Evolutionary conservation across 2,113 vertebrate genomes (phyloP), one percentile per base, ranked within the genome.

Genomic region (Taxidea taxus): DNA sequence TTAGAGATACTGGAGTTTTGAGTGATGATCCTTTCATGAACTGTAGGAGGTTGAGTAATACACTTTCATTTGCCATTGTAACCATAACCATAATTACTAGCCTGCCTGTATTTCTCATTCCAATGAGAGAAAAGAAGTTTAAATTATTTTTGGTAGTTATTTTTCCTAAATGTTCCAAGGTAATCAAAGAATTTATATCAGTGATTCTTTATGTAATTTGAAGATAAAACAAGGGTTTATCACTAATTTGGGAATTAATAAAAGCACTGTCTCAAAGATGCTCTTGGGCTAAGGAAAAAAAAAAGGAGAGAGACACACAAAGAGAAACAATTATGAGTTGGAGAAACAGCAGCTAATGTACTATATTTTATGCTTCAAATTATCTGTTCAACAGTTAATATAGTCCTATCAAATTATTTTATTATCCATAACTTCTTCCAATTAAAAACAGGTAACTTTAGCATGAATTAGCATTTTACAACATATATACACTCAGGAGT

Each of bases 1-100:
- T 84, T 94, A 84, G 96, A 91, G 27, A n/a, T 39, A 62, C 91
- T 62, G 37, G 34, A 91, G 42, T 84, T 96, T 44, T 95, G 88
- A 95, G 9, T 44, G 83, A 96, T 64, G 54, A 91, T 82, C 4
- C 83, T 70, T 54, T 82, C 47, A 58, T 51, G 80, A 70, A 31
- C 27, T 87, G 62, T 34, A 82, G 42, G 39, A 91, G 23, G 20
- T 13, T 82, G 85, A 82, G 18, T 72, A 68, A 86, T 66, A 92
- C 5, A 88, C 15, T 81, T 95, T 90, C 49, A 72, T 95, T 94
- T 90, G 72, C 70, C 39, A 49, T 21, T 75, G 11, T 72, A 92
- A 92, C 20, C 11, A 21, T 85, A 92, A 88, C 23, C 14, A 21
- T 88, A 90, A 85, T 91, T 39, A 85, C 75, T 90, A 86, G 44